These are phyloP conservation scores for Ceratina calcarata DNA, from an alignment of 1,140 invertebrate genomes.

Conservation along the genomic window DNA sequence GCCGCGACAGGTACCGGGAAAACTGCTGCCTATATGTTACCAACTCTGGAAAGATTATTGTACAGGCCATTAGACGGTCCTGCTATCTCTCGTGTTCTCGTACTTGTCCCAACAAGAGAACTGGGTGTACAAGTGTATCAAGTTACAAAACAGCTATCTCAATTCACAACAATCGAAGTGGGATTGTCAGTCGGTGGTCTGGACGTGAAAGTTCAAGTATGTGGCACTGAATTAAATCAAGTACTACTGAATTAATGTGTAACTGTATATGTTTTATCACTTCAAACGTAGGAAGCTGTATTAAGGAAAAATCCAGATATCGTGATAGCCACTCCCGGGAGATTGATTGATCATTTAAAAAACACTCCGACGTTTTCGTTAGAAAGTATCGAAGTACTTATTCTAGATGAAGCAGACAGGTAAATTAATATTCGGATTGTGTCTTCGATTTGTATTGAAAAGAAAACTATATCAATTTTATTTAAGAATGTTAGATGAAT, in stretches of 20 bases:
- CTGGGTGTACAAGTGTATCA: conserved; percentile 97
- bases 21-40: conserved; percentile 99
- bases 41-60: conserved; percentile 95
- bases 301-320: conserved; percentile 96
- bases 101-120: conserved; percentile 98
- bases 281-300: conserved; percentile 86
- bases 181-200: conserved; percentile 95
- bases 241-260: background rate
- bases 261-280: conserved; percentile 31
- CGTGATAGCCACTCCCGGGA: conserved; percentile 98
- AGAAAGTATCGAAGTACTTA: conserved; percentile 95
- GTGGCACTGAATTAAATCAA: conserved; percentile 15
- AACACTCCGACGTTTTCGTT: conserved; percentile 96
- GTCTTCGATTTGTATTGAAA: conserved; percentile 34
- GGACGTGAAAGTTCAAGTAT: conserved; percentile 93
- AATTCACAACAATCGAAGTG: conserved; percentile 92
- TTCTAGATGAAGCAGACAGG: conserved; percentile 97
- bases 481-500: conserved; percentile 97
- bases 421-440: conserved; percentile 65
- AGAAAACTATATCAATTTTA: conserved; percentile 56
- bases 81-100: conserved; percentile 91
- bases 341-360: conserved; percentile 98
- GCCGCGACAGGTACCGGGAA: conserved; percentile 99
- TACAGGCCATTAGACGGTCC: conserved; percentile 85
- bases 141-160: conserved; percentile 94